Percentiles rank a stretch among this genome's conserved stretches.
Evolutionary conservation across 2,888 invertebrate genomes (phyloP).

Genomic region (Lasioglossum leucozonium): DNA sequence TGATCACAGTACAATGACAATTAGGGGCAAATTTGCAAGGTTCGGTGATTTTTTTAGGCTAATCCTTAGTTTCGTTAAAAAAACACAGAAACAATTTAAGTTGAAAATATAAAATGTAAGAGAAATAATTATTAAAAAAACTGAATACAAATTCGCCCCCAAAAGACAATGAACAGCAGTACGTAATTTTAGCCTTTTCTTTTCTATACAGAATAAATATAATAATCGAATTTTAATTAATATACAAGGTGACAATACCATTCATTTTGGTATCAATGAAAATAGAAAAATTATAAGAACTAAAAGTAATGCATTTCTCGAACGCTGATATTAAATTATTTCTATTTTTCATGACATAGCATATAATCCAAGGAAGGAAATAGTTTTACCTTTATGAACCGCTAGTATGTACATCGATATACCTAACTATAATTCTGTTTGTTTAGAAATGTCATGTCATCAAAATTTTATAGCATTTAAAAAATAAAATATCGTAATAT

Average conservation of each 20-base stretch:
- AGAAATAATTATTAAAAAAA: conserved; percentile 3
- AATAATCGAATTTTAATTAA: conserved; percentile 37
- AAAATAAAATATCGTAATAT: conserved; percentile 34
- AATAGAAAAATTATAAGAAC: conserved; percentile 29
- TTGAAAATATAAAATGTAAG: background rate
- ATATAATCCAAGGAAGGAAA: conserved; percentile 38
- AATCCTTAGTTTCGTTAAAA: background rate
- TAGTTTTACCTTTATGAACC: conserved; percentile 52
- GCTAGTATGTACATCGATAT: conserved; percentile 68
- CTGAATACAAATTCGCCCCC: conserved; percentile 36
- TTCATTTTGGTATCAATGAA: conserved; percentile 33
- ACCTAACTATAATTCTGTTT: conserved; percentile 56
- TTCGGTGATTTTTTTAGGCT: conserved; percentile 9
- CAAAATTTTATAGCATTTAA: conserved; percentile 30
- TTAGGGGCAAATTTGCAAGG: conserved; percentile 40
- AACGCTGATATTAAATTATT: conserved; percentile 15
- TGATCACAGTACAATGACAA: conserved; percentile 52
- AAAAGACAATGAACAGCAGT: conserved; percentile 30
- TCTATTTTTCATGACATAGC: conserved; percentile 24
- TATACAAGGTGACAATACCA: conserved; percentile 41
- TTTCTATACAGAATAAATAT: conserved; percentile 69
- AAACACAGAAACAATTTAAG: background rate
- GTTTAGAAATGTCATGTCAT: conserved; percentile 41
- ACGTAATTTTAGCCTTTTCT: conserved; percentile 41
- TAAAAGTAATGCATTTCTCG: conserved; percentile 19